Evolutionary conservation across 2,888 invertebrate genomes (phyloP).

Genomic region (Gymnosoma rotundatum): DNA sequence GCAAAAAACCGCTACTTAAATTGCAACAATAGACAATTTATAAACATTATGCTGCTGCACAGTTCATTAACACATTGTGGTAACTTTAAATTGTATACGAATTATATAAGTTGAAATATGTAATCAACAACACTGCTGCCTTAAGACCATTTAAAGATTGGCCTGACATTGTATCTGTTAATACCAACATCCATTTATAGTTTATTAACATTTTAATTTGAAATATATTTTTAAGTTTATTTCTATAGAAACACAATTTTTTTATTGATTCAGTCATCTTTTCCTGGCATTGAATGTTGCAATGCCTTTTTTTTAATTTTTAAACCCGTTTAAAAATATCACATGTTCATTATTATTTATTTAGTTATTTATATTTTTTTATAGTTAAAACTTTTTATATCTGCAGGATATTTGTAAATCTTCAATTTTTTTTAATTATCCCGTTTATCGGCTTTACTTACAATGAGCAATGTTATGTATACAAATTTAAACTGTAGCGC

Average conservation of each 20-base stretch:
- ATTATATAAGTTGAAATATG: slow-evolving; percentile 15
- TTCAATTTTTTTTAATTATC: slow-evolving; percentile 21
- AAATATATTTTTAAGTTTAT: background rate
- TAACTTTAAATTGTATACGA: slow-evolving; percentile 33
- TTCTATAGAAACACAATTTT: background rate
- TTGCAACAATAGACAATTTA: slow-evolving; percentile 35
- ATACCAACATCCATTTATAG: slow-evolving; percentile 31
- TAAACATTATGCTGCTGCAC: slow-evolving; percentile 16
- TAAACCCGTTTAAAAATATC: slow-evolving; percentile 12
- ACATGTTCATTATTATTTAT: background rate
- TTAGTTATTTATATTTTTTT: background rate
- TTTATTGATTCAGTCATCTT: background rate
- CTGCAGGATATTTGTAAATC: background rate
- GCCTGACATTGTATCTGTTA: background rate
- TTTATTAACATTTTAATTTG: slow-evolving; percentile 2
- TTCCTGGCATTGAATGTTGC: slow-evolving; percentile 6
- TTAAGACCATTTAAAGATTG: background rate
- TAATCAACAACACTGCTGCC: background rate
- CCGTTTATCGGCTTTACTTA: slow-evolving; percentile 75
- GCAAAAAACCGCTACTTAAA: background rate
- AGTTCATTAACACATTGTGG: slow-evolving; percentile 64
- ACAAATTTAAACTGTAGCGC: slow-evolving; percentile 75
- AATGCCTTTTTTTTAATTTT: background rate
- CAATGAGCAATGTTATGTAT: slow-evolving; percentile 77
- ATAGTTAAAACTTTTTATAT: background rate